phyloP scores from a whole-genome alignment of 2,888 invertebrate species.

The Cremastobaeus sp. region DNA sequence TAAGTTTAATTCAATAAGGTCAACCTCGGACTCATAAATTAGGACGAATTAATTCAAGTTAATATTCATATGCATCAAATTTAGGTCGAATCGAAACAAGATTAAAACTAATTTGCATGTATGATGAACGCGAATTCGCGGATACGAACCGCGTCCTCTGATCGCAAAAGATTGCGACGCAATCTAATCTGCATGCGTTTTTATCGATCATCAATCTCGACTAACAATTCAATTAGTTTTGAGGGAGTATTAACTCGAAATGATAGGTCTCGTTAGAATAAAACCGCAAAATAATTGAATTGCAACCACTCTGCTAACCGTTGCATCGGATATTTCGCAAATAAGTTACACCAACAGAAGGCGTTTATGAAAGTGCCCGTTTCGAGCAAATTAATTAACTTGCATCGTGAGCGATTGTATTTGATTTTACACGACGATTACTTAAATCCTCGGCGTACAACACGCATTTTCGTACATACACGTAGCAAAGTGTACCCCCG shows the following conservation, averaged over 20 bases:
- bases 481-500: constrained; percentile 25
- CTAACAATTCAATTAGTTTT: constrained; percentile 6
- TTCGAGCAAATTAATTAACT: constrained; percentile 21
- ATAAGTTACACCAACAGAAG: constrained; percentile 19
- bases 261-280: constrained; percentile 9
- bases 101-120: constrained; percentile 2
- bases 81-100: constrained; percentile 10
- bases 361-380: constrained; percentile 2
- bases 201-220: no score
- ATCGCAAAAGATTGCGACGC: no score
- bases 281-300: constrained; percentile 14
- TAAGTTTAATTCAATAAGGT: constrained; percentile 38
- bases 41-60: constrained; percentile 29
- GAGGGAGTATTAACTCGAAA: constrained; percentile 9
- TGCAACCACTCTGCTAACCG: constrained; percentile 1
- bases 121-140: no score
- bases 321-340: constrained; percentile 12
- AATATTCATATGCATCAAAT: constrained; percentile 44
- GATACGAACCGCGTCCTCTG: no score
- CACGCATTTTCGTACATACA: background rate
- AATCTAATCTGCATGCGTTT: no score
- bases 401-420: constrained; percentile 5
- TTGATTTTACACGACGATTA: constrained; percentile 26
- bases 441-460: constrained; percentile 19
- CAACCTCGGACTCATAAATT: constrained; percentile 37